Evolutionary conservation across 2,888 invertebrate species (phyloP).

Genomic region (Drosophila borborema): DNA sequence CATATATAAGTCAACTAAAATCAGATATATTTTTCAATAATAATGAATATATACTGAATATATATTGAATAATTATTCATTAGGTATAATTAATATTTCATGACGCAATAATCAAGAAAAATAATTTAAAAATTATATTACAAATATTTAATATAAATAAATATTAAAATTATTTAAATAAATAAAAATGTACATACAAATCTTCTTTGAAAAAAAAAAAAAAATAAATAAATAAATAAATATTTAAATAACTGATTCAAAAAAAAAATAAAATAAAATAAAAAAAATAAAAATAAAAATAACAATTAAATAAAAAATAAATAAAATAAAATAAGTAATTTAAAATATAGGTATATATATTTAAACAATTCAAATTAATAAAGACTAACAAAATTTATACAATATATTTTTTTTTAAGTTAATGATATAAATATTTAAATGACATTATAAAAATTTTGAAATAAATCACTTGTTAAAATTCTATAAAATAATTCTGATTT

Average conservation of each 20-base stretch:
- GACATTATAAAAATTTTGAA: too few species aligned
- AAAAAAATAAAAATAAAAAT: too few species aligned
- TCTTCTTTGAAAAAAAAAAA: too few species aligned
- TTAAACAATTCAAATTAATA: background rate
- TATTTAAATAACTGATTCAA: background rate
- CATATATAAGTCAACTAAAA: background rate
- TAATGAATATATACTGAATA: background rate
- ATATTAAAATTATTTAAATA: background rate
- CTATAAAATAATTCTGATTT: too few species aligned
- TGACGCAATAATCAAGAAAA: background rate
- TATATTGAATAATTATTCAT: background rate
- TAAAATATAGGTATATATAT: background rate
- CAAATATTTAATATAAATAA: background rate
- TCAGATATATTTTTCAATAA: background rate
- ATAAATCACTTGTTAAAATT: too few species aligned
- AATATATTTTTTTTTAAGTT: too few species aligned
- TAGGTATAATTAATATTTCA: background rate
- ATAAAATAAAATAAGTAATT: background rate
- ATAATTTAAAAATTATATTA: background rate
- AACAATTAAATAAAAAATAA: background rate
- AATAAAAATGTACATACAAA: background rate
- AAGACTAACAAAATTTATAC: background rate
- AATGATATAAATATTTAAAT: too few species aligned
- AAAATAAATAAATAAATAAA: background rate
- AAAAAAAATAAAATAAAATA: background rate